Conservation (phyloP, 2,888 invertebrate genomes). For the Synanthedon myopaeformis region DNA sequence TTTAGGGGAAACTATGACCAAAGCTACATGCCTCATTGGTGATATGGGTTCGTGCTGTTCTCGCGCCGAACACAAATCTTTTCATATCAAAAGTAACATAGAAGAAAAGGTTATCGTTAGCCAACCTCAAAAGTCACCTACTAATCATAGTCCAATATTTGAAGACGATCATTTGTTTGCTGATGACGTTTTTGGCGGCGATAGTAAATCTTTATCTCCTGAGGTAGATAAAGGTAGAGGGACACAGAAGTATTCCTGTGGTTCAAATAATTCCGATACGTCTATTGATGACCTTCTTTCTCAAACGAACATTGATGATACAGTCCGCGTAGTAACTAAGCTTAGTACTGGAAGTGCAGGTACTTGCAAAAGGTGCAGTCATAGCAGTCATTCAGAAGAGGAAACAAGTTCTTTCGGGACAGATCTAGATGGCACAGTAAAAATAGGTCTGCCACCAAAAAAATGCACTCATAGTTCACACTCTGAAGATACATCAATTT, state of each 20-base stretch:
- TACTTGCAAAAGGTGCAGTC: constrained; percentile 73
- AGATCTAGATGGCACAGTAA: constrained; percentile 84
- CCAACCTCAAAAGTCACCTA: constrained; percentile 73
- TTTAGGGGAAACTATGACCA: constrained; percentile 57
- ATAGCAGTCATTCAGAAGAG: constrained; percentile 80
- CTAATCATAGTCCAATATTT: constrained; percentile 70
- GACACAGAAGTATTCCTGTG: constrained; percentile 59
- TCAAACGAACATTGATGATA: constrained; percentile 70
- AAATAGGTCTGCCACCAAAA: constrained; percentile 81
- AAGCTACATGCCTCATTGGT: constrained; percentile 57
- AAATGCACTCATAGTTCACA: constrained; percentile 87
- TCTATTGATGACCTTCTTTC: constrained; percentile 74
- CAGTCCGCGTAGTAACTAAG: constrained; percentile 61
- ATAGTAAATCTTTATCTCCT: constrained; percentile 71
- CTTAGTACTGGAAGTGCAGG: constrained; percentile 60
- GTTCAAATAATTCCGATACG: constrained; percentile 75
- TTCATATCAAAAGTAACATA: constrained; percentile 39
- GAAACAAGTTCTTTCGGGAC: constrained; percentile 83
- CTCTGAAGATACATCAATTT: constrained; percentile 89
- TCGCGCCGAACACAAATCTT: constrained; percentile 48
- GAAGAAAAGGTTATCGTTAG: constrained; percentile 70
- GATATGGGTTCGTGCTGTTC: constrained; percentile 60
- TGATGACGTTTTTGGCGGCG: constrained; percentile 73
- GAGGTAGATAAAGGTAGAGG: constrained; percentile 66
- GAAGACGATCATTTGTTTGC: constrained; percentile 71